Evolutionary conservation across 1,140 invertebrate genomes (phyloP), one percentile per base, ranked within the genome.

Genomic region (Trachymyrmex cornetzi): DNA sequence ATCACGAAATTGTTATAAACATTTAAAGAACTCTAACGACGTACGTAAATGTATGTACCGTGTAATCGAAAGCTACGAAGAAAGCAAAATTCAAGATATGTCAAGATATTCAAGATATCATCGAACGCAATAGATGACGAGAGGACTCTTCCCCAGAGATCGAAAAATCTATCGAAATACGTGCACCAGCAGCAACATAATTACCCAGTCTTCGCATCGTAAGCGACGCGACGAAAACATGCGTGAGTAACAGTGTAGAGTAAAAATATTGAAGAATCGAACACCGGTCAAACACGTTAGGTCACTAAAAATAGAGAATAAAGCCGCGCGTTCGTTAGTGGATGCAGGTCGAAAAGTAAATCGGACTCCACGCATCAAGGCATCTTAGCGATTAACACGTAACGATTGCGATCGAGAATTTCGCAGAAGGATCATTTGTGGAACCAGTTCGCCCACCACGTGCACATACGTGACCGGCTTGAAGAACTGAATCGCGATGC

Each of bases 361-460:
- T 85, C 50, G 53, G 61, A 72, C 57, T 50, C 12, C 38, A 69
- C n/a, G 79, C 57, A 57, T 77, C 86, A 55, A 63, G 50, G 27
- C 79, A 69, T 63, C 77, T 53, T 22, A n/a, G 59, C 79, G 86
- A 80, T 89, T 88, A 89, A 61, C n/a, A 71, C 34, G 48, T 84
- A 74, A 88, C 67, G 27, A 59, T 59, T 55, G 50, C 50, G 44
- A 55, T 61, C 55, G 69, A 67, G 87, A 89, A 89, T 88, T 89
- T 88, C 69, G 82, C 50, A 69, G 77, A 88, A 89, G 66, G 64
- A 80, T 69, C 74, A 75, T 64, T 75, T 14, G 27, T 7, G 50
- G 67, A 79, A 85, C 81, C 81, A 88, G 80, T 89, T 67, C 81
- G 87, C 88, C 87, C 80, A 88, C 67, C 74, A 74, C 71, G 53